Percentiles rank a stretch among this genome's conserved stretches.
These are phyloP conservation scores for Luidia sarsii DNA, from an alignment of 53 echinoderm and acorn worm genomes.

Conservation along the genomic window DNA sequence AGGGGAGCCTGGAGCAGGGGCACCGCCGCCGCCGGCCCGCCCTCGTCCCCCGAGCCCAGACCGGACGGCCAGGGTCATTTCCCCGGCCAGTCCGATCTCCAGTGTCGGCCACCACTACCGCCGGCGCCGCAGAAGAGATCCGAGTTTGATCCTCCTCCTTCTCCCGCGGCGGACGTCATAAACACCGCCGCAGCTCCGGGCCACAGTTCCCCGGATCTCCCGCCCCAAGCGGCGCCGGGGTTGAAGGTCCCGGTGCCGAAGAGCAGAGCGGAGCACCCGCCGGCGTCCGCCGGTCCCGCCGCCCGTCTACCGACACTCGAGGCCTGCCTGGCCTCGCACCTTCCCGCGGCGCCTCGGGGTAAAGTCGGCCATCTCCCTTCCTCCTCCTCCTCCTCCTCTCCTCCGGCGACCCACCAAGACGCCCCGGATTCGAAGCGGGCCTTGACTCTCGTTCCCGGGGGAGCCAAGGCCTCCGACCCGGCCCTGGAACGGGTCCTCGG, in stretches of 20 bases:
- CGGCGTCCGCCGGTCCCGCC: background rate
- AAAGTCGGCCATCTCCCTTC: no score
- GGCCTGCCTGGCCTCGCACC: background rate
- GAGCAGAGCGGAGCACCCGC: background rate
- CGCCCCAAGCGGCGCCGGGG: background rate
- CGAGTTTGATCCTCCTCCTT: background rate
- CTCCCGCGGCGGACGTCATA: background rate
- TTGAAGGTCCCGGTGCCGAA: background rate
- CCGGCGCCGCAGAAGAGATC: background rate
- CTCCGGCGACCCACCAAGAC: background rate
- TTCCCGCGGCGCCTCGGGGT: no score
- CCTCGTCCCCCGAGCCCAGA: background rate
- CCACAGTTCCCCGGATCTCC: no score
- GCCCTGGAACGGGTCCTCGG: background rate
- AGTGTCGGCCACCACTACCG: no score
- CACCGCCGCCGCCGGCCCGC: background rate
- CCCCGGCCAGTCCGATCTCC: no score
- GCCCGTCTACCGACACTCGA: background rate
- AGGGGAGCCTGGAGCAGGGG: background rate
- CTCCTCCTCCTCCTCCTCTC: no score
- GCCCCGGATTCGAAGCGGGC: background rate
- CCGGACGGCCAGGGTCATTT: no score
- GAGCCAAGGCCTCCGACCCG: slow-evolving; percentile 2
- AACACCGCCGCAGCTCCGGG: background rate
- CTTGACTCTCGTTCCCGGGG: background rate